These are phyloP conservation scores for Dysmachus trigonus DNA, from an alignment of 2,888 invertebrate genomes.

Conservation along the genomic window DNA sequence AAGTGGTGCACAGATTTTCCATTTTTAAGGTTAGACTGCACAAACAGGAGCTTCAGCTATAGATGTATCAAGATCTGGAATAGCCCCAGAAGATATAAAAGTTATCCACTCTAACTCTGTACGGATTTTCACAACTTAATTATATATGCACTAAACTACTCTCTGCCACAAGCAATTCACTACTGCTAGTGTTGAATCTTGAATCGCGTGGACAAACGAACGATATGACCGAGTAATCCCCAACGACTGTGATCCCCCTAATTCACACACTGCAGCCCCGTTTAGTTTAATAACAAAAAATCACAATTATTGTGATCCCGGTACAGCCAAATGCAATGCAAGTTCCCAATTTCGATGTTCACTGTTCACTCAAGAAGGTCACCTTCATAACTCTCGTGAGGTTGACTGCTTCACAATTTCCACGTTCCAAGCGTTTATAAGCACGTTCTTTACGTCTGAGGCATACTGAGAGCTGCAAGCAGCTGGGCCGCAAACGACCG, in stretches of 20 bases:
- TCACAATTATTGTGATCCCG: not conserved
- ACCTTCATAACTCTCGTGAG: conserved; percentile 44
- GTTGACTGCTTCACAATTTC: conserved; percentile 20
- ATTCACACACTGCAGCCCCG: not conserved
- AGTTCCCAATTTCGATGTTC: not conserved
- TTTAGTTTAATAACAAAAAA: not conserved
- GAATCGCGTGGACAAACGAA: not conserved
- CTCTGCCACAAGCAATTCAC: not conserved
- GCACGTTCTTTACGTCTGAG: not conserved
- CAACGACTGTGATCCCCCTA: conserved; percentile 10
- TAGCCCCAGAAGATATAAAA: not conserved
- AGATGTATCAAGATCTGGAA: not conserved
- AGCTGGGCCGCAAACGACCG: not conserved
- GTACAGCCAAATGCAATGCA: not conserved
- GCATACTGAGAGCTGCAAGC: not conserved
- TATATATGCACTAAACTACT: not conserved
- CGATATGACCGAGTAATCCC: not conserved
- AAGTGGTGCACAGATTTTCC: conserved; percentile 35
- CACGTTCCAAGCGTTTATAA: not conserved
- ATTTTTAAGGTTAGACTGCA: conserved; percentile 17
- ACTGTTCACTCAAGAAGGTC: conserved; percentile 45
- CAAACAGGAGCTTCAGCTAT: not conserved
- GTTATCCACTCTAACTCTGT: not conserved
- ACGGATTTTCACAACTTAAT: not conserved
- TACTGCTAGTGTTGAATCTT: not conserved